Evolutionary conservation across 2,888 invertebrate genomes (phyloP), one percentile per base, ranked within the genome.

Genomic region (Lasioglossum lativentre): DNA sequence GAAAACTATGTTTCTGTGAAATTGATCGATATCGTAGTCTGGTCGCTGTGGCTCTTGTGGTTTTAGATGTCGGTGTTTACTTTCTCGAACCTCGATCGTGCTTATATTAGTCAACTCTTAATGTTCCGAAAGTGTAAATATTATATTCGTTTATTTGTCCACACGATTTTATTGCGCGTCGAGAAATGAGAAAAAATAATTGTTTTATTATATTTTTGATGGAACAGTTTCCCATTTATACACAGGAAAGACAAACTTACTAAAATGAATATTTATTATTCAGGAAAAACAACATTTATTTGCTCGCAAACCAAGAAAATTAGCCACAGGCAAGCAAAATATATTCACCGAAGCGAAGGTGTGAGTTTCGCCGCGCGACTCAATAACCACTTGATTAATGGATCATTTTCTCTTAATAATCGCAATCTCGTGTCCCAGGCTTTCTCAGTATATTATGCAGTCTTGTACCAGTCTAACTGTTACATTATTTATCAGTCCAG

Each of bases 401-500:
- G 70, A 70, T 70, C 70, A 70, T 70, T 70, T 70, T 70, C n/a
- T 40, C 40, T 23, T 70, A 70, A 38, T 68, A 68, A 70, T 70
- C 14, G 14, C n/a, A 14, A n/a, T 23, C 40, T 70, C 70, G 14
- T n/a, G 40, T n/a, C n/a, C 23, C 40, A 40, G 38, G 70, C 70
- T 70, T 70, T 40, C 40, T 40, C 40, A 6, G 70, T n/a, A 70
- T 6, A 70, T 70, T 70, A 70, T 40, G 70, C 70, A 40, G 70
- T 12, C 70, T 12, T n/a, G 23, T n/a, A 1, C n/a, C 70, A n/a
- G 70, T 40, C 70, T 30, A 45, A 42, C 23, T 63, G 75, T 75
- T 75, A 63, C 63, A 75, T 75, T 75, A 75, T 68, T 47, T 68
- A 76, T 72, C 72, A 45, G 30, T 30, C 34, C 30, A 34, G 30